Base-by-base conservation (phyloP, 2,113 vertebrate genomes). In the Rhinolophus sinicus region DNA sequence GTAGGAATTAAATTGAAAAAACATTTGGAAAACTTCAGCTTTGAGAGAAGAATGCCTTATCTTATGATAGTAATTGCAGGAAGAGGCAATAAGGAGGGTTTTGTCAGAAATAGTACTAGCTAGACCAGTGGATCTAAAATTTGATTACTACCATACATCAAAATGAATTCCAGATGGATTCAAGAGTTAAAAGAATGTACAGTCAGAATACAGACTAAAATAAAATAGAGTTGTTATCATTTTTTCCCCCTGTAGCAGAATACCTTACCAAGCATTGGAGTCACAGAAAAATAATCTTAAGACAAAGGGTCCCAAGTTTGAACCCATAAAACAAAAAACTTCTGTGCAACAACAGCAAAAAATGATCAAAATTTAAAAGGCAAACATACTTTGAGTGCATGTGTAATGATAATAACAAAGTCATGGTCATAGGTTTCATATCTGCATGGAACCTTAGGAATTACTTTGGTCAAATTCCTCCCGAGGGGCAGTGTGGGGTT, bases 81-180 rank as follows among this genome's bases (percentile, higher is more conserved):
- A 93, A 84, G 81, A 97, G 58, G 73, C 58, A 85, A 72, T 28
- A 67, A 76, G 38, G 62, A 96, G 33, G 12, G 44, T 90, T 94
- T 88, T 93, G 86, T 96, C 82, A 91, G 75, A 89, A 93, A 86
- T 8, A 88, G 70, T 84, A 87, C 90, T 67, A 70, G 70, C 82
- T 78, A 91, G 81, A 90, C 65, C 56, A 85, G 22, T 52, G 64
- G 75, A 76, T 78, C 73, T 94, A 77, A 96, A 85, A 65, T 90
- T 50, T 96, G 75, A 84, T 93, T 85, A 65, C 90, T 94, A 82
- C 60, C 72, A 81, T 78, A 80, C 52, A 91, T 86, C 81, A 83
- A 64, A n/a, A 96, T 97, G 81, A 94, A 94, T 93, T 96, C 73
- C 85, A 98, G 96, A 82, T 90, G 60, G 54, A 58, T 67, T 94